phyloP scores from a whole-genome alignment of 2,113 vertebrate species.

The Rhagologus leucostigma region DNA sequence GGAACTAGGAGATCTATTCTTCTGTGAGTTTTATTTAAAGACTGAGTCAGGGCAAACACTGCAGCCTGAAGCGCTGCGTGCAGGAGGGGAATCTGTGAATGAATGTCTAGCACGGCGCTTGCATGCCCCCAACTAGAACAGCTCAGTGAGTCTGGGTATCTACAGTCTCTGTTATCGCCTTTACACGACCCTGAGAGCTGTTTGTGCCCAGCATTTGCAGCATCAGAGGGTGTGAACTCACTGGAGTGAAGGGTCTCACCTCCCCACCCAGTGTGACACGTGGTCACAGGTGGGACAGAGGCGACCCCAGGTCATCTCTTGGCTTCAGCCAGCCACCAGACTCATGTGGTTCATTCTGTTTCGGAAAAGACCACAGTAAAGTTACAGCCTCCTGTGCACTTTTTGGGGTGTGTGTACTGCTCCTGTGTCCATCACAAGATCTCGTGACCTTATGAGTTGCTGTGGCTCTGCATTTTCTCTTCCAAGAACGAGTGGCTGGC shows the following conservation, averaged over 20 bases:
- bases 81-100: background rate
- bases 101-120: background rate
- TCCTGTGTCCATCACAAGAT: background rate
- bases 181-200: background rate
- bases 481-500: background rate
- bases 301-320: background rate
- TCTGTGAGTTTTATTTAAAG: background rate
- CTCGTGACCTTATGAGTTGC: accelerated
- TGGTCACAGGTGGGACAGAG: background rate
- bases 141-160: background rate
- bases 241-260: background rate
- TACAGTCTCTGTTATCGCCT: background rate
- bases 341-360: accelerated
- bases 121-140: accelerated
- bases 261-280: accelerated
- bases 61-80: background rate
- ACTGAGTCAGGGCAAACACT: background rate
- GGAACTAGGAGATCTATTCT: background rate
- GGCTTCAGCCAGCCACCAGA: background rate
- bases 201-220: background rate
- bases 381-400: background rate
- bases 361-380: background rate
- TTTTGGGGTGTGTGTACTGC: accelerated
- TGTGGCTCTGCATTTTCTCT: background rate
- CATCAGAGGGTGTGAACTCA: background rate